Percentiles rank a stretch among this genome's conserved stretches.
phyloP scores from a whole-genome alignment of 1,140 invertebrate genomes.

The Drosophila suzukii region DNA sequence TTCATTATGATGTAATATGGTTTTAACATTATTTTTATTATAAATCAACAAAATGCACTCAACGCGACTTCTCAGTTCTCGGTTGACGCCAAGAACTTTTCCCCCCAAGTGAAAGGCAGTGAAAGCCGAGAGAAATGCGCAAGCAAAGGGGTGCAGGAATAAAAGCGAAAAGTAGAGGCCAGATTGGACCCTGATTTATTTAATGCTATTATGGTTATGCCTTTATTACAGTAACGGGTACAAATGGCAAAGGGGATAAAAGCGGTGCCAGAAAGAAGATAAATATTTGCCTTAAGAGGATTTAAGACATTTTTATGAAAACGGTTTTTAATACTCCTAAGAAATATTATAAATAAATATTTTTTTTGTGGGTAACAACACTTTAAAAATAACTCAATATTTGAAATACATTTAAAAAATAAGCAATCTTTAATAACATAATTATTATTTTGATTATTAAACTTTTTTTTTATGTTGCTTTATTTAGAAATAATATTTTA shows the following conservation, averaged over 20 bases:
- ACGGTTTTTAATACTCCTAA: neutral
- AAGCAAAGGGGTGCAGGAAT: conserved; percentile 5
- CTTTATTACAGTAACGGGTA: conserved; percentile 33
- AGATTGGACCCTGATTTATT: conserved; percentile 65
- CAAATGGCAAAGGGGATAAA: conserved; percentile 8
- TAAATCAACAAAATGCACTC: conserved; percentile 78
- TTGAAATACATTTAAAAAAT: no score
- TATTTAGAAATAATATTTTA: no score
- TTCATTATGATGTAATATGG: conserved; percentile 78
- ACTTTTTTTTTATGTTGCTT: no score
- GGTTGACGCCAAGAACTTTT: conserved; percentile 62
- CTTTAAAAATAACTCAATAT: no score
- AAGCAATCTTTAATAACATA: no score
- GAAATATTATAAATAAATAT: no score
- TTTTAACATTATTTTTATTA: conserved; percentile 81
- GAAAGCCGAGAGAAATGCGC: conserved; percentile 14
- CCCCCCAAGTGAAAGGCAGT: conserved; percentile 9
- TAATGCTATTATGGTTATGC: conserved; percentile 68
- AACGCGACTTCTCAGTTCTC: conserved; percentile 42
- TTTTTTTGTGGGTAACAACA: no score
- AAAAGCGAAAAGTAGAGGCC: conserved; percentile 5
- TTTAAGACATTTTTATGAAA: conserved; percentile 4
- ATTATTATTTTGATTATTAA: no score
- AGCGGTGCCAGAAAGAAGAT: neutral
- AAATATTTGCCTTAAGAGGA: neutral